Base-by-base conservation (phyloP, 2,888 invertebrate genomes). In the Serripes groenlandicus region DNA sequence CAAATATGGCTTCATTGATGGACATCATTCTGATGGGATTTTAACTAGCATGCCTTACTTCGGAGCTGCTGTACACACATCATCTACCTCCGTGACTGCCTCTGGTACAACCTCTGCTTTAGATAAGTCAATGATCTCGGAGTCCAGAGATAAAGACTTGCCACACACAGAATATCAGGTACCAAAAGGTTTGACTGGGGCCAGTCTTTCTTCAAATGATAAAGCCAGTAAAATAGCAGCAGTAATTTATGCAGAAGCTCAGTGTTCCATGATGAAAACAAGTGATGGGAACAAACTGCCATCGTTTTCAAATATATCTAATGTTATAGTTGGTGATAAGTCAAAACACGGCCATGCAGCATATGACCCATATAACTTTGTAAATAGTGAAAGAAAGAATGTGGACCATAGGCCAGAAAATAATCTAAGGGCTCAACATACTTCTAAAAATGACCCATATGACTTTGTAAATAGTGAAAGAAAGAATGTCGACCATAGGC, bases 221-320 rank as follows among this genome's bases (percentile, higher is more conserved):
- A 76, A 76, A 42, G 83, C 83, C 21, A 76, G 56, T 58, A 76
- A 70, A 58, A 76, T 80, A 26, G 84, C 84, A 52, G 84, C 80
- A 26, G 62, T 66, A 30, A 84, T 84, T n/a, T 32, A 78, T 7
- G 74, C 74, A 35, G 84, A 84, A 42, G 80, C 84, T 42, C 69
- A 71, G 23, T 30, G 49, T 15, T 78, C 75, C 11, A 76, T 79
- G 62, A 62, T 37, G 73, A 70, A 49, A 56, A 34, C 60, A 49
- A 21, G 37, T 37, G 28, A 32, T 42, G 72, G 71, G 26, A 78
- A 66, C 54, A 68, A 49, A 54, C 56, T 62, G 7, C n/a, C 69
- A 9, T 34, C 73, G 3, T 81, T 84, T 60, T 60, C 54, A 21
- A 81, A 78, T 75, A 81, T 84, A 75, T 81, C 84, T 60, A 77